phyloP scores from a whole-genome alignment of 2,888 invertebrate species.

The Mycalesis mineus region DNA sequence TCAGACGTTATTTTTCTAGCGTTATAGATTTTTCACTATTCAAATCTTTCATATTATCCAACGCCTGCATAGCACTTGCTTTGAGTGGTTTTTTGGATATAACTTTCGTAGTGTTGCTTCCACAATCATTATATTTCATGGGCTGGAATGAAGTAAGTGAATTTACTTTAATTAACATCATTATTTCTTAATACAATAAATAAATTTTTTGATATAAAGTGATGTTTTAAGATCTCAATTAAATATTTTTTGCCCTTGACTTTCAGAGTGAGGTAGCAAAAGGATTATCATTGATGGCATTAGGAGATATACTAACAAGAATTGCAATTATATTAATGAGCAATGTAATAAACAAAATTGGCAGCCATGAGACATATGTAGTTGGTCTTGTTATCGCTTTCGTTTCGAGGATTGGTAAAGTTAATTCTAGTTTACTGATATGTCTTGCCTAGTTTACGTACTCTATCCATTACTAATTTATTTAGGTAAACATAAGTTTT shows the following conservation, averaged over 20 bases:
- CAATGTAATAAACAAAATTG: conserved; percentile 67
- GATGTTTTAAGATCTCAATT: no score
- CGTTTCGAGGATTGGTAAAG: conserved; percentile 79
- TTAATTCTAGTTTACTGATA: not conserved
- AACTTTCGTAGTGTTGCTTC: conserved; percentile 74
- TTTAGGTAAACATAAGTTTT: no score
- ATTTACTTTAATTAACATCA: no score
- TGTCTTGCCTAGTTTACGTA: not conserved
- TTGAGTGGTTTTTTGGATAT: conserved; percentile 72
- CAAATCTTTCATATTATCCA: conserved; percentile 72
- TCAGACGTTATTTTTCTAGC: conserved; percentile 22
- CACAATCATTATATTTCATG: conserved; percentile 71
- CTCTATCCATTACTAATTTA: no score
- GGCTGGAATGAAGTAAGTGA: conserved; percentile 62
- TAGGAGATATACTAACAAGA: conserved; percentile 81
- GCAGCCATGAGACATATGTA: conserved; percentile 79
- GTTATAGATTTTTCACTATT: conserved; percentile 73
- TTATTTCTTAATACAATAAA: no score
- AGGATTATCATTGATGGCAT: conserved; percentile 79
- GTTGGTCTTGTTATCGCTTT: conserved; percentile 77
- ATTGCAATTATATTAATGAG: conserved; percentile 78
- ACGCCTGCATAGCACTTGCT: conserved; percentile 79
- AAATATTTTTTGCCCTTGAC: not conserved
- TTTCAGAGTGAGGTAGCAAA: conserved; percentile 77
- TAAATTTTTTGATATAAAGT: no score